These are phyloP conservation scores for Melanostoma scalare DNA, from an alignment of 2,888 invertebrate genomes.

Conservation along the genomic window DNA sequence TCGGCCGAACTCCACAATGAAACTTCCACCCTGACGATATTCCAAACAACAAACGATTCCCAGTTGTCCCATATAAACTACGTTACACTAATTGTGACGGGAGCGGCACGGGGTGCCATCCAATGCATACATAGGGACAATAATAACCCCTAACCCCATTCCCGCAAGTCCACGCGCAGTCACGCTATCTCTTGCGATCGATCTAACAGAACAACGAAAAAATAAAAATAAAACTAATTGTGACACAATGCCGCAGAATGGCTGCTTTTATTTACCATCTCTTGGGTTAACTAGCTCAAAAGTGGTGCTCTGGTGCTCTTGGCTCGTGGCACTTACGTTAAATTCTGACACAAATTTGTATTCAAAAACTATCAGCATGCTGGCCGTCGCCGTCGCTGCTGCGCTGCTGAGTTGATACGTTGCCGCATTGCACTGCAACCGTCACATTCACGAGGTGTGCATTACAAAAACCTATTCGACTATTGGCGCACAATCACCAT, in stretches of 20 bases:
- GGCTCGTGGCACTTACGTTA: constrained; percentile 62
- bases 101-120: constrained; percentile 51
- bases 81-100: constrained; percentile 38
- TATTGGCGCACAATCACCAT: constrained; percentile 58
- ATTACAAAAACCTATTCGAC: constrained; percentile 42
- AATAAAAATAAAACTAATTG: constrained; percentile 48
- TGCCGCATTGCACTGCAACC: background rate
- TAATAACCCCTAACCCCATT: constrained; percentile 53
- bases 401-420: no score
- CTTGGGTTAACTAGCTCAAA: constrained; percentile 59
- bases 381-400: constrained; percentile 33
- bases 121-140: constrained; percentile 31
- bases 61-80: constrained; percentile 45
- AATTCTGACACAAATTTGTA: constrained; percentile 61
- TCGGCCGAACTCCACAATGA: constrained; percentile 9
- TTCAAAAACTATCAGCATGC: constrained; percentile 66
- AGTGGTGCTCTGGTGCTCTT: constrained; percentile 27
- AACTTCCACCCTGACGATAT: constrained; percentile 24
- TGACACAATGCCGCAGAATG: constrained; percentile 56
- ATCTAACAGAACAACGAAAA: constrained; percentile 60
- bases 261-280: constrained; percentile 52
- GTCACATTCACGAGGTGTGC: constrained; percentile 50
- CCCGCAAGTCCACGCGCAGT: constrained; percentile 37
- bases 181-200: constrained; percentile 64
- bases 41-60: constrained; percentile 29